Evolutionary conservation across 1,140 invertebrate genomes (phyloP).

Genomic region (Sycophaga agraensis): DNA sequence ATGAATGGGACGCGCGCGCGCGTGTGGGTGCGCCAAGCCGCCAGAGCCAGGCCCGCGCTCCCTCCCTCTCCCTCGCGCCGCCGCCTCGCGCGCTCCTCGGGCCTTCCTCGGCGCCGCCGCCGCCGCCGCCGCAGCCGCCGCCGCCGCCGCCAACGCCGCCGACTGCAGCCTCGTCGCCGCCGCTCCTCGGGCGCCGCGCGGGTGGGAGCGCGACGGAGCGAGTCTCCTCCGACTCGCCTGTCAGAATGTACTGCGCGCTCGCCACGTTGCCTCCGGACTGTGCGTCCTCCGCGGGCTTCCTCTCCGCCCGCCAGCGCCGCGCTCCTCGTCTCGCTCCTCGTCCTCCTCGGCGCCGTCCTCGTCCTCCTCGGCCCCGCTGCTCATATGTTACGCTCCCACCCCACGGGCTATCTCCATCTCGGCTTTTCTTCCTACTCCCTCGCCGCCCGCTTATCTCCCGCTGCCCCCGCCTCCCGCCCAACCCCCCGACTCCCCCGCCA

Average conservation of each 20-base stretch:
- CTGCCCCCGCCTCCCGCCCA: constrained; percentile 19
- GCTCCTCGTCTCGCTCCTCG: constrained; percentile 11
- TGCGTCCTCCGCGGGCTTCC: neutral
- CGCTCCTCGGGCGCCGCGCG: neutral
- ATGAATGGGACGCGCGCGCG: constrained; percentile 52
- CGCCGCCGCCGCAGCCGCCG: neutral
- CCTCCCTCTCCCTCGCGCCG: neutral
- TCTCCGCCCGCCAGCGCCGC: neutral
- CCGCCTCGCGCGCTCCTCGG: neutral
- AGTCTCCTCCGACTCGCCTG: constrained; percentile 1
- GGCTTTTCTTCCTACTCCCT: constrained; percentile 4
- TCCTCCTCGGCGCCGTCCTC: neutral
- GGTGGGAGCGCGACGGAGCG: neutral
- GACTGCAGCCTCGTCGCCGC: no score
- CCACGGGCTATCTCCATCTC: constrained; percentile 14
- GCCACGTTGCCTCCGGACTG: constrained; percentile 31
- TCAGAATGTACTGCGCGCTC: constrained; percentile 27
- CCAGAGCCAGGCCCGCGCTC: constrained; percentile 27
- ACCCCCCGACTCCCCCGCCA: neutral
- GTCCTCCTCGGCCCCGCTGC: neutral
- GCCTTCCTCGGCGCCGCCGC: neutral
- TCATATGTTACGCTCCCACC: constrained; percentile 2
- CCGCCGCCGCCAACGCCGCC: no score
- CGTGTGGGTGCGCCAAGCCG: constrained; percentile 28
- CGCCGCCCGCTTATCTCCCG: constrained; percentile 16